Conservation (phyloP, 1,140 invertebrate species). For the Uloborus diversus region DNA sequence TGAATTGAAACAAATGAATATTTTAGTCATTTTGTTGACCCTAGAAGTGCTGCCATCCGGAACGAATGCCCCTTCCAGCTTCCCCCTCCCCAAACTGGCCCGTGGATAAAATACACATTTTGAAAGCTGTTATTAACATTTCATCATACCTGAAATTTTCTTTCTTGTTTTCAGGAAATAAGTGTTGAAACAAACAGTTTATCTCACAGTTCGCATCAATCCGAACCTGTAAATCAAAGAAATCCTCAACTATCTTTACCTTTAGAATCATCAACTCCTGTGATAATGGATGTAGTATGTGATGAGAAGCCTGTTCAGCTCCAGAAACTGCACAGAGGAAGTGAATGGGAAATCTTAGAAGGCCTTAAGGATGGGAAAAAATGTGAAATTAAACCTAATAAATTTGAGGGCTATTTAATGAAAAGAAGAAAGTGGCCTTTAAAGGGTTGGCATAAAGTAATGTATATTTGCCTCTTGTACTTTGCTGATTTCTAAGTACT, state of each 20-base stretch:
- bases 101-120: too few species aligned
- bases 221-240: slow-evolving; percentile 13
- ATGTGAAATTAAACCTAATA: slow-evolving; percentile 77
- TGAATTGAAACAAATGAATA: too few species aligned
- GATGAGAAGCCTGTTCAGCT: neutral
- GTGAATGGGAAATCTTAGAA: slow-evolving; percentile 83
- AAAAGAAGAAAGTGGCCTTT: slow-evolving; percentile 88
- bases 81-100: too few species aligned
- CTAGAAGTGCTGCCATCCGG: too few species aligned
- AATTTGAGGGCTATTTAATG: slow-evolving; percentile 79
- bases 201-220: slow-evolving; percentile 64
- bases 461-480: neutral
- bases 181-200: slow-evolving; percentile 73
- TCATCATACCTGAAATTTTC: too few species aligned
- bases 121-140: too few species aligned
- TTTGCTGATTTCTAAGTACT: neutral
- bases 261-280: slow-evolving; percentile 24
- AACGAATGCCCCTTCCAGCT: too few species aligned
- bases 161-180: slow-evolving; percentile 65
- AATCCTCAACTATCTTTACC: slow-evolving; percentile 26
- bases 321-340: slow-evolving; percentile 40
- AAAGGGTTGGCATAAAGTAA: slow-evolving; percentile 87
- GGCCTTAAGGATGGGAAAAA: slow-evolving; percentile 80
- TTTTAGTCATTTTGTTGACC: too few species aligned
- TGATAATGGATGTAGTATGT: neutral